Evolutionary conservation across 2,797 vertebrate genomes (phyloP).

Genomic region (Melanotaenia pygmaea): DNA sequence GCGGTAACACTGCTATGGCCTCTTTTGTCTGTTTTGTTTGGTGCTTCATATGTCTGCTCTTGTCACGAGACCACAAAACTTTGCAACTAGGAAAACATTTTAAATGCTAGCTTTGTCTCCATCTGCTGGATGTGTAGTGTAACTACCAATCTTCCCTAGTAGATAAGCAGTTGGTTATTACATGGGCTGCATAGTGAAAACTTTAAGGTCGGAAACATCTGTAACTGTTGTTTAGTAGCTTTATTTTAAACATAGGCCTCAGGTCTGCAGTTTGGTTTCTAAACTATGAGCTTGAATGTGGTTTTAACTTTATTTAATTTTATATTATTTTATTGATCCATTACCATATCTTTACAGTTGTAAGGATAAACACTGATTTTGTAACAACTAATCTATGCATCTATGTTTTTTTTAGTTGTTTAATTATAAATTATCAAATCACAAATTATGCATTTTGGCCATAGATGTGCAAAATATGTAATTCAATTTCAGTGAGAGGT

Average conservation of each 20-base stretch:
- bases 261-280: not conserved
- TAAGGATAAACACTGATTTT: not conserved
- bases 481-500: slow-evolving; percentile 8
- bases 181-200: not conserved
- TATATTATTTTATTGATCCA: not conserved
- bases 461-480: not conserved
- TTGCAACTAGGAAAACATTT: slow-evolving; percentile 9
- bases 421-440: not conserved
- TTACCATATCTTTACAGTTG: not conserved
- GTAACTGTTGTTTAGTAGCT: not conserved
- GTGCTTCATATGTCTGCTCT: not conserved
- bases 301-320: not conserved
- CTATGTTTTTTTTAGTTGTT: not conserved
- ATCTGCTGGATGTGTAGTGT: slow-evolving; percentile 56
- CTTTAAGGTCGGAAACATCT: not conserved
- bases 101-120: slow-evolving; percentile 57
- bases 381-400: not conserved
- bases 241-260: not conserved
- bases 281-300: not conserved
- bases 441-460: not conserved
- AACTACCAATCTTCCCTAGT: slow-evolving; percentile 23
- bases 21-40: not conserved
- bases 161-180: not conserved
- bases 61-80: slow-evolving; percentile 26
- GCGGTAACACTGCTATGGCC: not conserved